phyloP scores from a whole-genome alignment of 2,797 vertebrate genomes.

The Cichlasoma orientale region DNA sequence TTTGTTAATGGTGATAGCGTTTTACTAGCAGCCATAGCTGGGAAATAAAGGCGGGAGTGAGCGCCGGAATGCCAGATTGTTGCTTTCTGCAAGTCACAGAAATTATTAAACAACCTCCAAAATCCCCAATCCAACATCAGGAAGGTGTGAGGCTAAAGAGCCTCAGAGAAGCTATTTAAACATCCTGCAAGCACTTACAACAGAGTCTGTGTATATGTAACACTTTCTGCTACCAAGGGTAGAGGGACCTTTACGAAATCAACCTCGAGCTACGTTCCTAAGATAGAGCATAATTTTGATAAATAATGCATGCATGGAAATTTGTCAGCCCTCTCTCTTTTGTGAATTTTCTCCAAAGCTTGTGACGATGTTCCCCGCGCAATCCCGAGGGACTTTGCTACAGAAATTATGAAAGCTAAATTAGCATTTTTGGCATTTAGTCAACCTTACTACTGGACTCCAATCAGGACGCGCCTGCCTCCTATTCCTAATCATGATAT shows the following conservation, averaged over 20 bases:
- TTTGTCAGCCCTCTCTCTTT: slow-evolving; percentile 18
- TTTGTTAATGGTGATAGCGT: background rate
- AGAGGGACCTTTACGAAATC: background rate
- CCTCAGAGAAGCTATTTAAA: background rate
- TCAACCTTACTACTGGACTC: background rate
- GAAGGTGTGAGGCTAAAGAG: background rate
- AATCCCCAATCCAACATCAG: background rate
- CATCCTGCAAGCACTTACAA: background rate
- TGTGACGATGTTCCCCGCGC: background rate
- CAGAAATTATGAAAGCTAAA: slow-evolving; percentile 20
- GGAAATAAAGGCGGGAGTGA: too few relatives aligned
- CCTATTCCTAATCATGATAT: slow-evolving; percentile 16
- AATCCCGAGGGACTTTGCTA: slow-evolving; percentile 8
- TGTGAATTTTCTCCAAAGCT: slow-evolving; percentile 22
- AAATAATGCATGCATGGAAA: slow-evolving; percentile 12
- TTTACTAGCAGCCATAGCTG: background rate
- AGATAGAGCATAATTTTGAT: slow-evolving; percentile 15
- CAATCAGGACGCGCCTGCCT: background rate
- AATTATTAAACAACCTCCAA: background rate
- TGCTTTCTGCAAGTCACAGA: background rate
- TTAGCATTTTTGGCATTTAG: slow-evolving; percentile 25
- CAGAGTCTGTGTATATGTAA: background rate
- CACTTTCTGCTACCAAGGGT: background rate
- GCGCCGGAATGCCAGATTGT: background rate
- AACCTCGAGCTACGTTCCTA: background rate